Evolutionary conservation across 2,113 vertebrate genomes (phyloP), one percentile per base, ranked within the genome.

Genomic region (Rhodinocichla rosea): DNA sequence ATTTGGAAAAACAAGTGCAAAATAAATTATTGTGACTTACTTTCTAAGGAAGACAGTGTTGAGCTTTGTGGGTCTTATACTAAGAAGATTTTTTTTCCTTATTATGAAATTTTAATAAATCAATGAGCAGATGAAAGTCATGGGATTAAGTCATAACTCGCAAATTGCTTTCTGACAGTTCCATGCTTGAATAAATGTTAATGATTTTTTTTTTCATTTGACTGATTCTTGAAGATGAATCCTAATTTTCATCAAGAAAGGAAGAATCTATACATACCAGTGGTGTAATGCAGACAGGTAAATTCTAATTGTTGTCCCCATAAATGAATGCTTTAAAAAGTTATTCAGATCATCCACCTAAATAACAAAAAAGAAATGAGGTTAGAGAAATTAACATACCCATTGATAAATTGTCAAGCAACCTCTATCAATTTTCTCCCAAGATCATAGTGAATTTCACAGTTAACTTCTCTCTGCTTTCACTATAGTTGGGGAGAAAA

Each of bases 81-180:
- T 32, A 70, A 56, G 55, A 88, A 74, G 56, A 94, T 71, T 87
- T 75, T 57, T 57, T 84, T 97, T 90, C 30, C 53, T 94, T 94
- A 79, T 59, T 22, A 83, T 80, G 55, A 94, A 89, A 91, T 95
- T 96, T 92, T 95, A 95, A 95, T 95, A 94, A 92, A 96, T 94
- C 81, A 92, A 74, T 64, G 77, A 96, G 63, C 55, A 97, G 87
- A 96, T 44, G 70, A 96, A 76, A 75, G 62, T 94, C 26, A 40
- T 94, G 64, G 85, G 89, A 94, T 92, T 79, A 59, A 97, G 62
- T 89, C 69, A 90, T 96, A 96, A 91, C 67, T 92, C 90, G 59
- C 21, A 96, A 93, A 92, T 94, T 88, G 96, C 91, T 95, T 33
- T 75, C 79, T 96, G 94, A 94, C 69, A 94, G 39, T 93, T 97